Evolutionary conservation across 2,888 invertebrate species (phyloP), one percentile per base, ranked within the genome.

Genomic region (Volucella bombylans): DNA sequence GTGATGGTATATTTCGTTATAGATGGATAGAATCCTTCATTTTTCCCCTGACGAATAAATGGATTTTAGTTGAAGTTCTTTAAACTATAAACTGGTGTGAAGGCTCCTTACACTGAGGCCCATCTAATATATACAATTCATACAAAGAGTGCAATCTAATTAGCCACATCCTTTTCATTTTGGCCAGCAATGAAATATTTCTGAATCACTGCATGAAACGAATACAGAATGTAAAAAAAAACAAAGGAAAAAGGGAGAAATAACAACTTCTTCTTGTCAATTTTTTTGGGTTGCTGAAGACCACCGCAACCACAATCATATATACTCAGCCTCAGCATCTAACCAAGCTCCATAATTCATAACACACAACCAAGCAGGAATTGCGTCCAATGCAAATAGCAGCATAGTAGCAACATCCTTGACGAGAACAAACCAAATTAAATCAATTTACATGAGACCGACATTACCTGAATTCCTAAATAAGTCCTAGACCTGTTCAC

Each of bases 391-490:
- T 11, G 23, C 23, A 41, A 45, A 8, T 12, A 65, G 8, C 4
- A 52, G 18, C 52, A 41, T 31, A 57, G 69, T 49, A 23, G 65
- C 69, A 76, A 39, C 45, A 72, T 72, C 54, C 64, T 45, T 73
- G 83, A 80, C 71, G 85, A 85, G 80, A 68, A 80, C 85, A 85
- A 85, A 80, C 80, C 81, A 85, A 85, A 85, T 85, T 85, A 81
- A 85, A 85, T 85, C 85, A 85, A 85, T 85, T 85, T 85, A 85
- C 85, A 85, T 81, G 85, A 81, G 81, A 81, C 85, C 80, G 80
- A 85, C 85, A 81, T 85, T 85, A 85, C 85, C 85, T 85, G 85
- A 85, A 85, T 85, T 85, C 72, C 85, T 85, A 85, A 85, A 81
- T 81, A 85, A 85, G 85, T 85, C 72, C 80, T 64, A 81, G 71